A percentile compares a stretch with the other conserved stretches of the same genome.
Conservation (phyloP, 2,888 invertebrate species). For the Allygus modestus region DNA sequence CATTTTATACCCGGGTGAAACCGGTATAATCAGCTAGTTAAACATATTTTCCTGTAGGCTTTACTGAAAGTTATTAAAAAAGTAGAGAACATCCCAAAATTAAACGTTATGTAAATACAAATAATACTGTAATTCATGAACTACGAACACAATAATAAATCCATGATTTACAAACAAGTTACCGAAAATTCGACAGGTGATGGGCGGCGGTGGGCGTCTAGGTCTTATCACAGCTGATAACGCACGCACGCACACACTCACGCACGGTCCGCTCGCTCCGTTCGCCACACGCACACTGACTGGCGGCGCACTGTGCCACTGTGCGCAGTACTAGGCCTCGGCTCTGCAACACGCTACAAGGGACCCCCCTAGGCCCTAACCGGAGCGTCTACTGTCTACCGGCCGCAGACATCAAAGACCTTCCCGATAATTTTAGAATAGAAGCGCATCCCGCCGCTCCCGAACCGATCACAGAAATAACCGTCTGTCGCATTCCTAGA, state of each 20-base stretch:
- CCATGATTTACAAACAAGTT: too few species aligned
- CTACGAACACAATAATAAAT: too few species aligned
- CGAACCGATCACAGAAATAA: constrained; percentile 45
- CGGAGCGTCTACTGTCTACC: constrained; percentile 4
- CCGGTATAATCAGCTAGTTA: too few species aligned
- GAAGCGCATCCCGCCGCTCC: constrained; percentile 26
- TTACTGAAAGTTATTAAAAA: too few species aligned
- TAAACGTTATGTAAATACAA: too few species aligned
- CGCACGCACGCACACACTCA: constrained; percentile 12
- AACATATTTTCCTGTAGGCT: too few species aligned
- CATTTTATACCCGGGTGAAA: too few species aligned
- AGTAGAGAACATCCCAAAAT: too few species aligned
- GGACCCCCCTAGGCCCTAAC: not conserved
- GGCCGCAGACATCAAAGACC: constrained; percentile 37
- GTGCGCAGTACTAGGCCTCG: not conserved
- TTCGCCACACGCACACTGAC: constrained; percentile 1
- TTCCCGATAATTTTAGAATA: constrained; percentile 42
- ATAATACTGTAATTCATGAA: too few species aligned
- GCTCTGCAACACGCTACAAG: not conserved
- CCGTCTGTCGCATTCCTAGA: constrained; percentile 38
- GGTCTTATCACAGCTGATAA: constrained; percentile 33
- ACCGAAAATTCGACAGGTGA: too few species aligned
- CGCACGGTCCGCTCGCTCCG: not conserved
- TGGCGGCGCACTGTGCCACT: not conserved
- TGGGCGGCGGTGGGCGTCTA: not conserved